Percentiles rank a stretch among this genome's conserved stretches.
phyloP scores from a whole-genome alignment of 2,113 vertebrate species.

The Tinamus guttatus region DNA sequence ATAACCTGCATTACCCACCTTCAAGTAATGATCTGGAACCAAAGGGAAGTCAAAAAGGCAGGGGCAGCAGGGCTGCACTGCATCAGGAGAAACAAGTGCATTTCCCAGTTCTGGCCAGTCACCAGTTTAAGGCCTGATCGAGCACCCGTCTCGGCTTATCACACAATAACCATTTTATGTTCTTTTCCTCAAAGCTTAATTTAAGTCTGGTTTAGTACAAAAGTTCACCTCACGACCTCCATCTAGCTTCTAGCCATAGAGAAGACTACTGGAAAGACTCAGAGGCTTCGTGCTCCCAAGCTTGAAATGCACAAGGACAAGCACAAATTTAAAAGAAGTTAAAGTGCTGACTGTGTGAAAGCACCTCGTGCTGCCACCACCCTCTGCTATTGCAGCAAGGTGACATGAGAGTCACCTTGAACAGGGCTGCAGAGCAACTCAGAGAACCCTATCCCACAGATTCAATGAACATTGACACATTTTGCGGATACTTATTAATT shows the following conservation, averaged over 20 bases:
- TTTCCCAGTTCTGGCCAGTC: neutral
- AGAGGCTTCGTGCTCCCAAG: neutral
- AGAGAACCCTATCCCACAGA: neutral
- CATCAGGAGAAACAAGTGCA: neutral
- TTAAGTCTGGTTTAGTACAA: neutral
- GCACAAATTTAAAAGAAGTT: neutral
- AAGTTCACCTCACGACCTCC: neutral
- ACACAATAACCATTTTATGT: neutral
- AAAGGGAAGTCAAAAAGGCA: neutral
- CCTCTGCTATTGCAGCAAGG: neutral
- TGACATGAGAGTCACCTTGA: neutral
- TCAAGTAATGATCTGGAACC: neutral
- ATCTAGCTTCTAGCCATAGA: neutral
- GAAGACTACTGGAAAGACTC: neutral
- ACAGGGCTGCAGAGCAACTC: neutral
- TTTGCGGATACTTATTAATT: neutral
- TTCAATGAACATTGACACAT: accelerated
- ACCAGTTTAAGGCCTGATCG: neutral
- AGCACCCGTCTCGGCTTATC: neutral
- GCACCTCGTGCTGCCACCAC: neutral
- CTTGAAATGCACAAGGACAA: neutral
- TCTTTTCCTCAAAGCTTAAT: neutral
- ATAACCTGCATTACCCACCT: neutral
- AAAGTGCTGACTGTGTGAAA: neutral
- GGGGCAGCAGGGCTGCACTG: neutral